Conservation (phyloP, 1,140 invertebrate genomes). For the Agrypnia vestita region DNA sequence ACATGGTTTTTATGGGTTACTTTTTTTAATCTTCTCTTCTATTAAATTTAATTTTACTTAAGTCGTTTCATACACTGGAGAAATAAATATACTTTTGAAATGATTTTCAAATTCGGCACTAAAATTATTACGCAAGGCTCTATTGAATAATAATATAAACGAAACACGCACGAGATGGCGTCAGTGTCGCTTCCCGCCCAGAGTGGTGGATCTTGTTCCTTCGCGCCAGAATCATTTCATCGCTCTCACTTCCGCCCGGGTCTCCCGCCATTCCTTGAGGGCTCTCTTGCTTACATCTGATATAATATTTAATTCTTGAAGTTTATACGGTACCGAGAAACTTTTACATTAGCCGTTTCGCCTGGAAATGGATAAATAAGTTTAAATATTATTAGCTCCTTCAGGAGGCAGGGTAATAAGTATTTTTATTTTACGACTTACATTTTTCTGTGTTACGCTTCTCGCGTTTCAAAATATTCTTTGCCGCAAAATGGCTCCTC, state of each 20-base stretch:
- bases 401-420: neutral
- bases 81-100: too few species aligned
- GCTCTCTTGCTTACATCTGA: slow-evolving; percentile 43
- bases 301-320: slow-evolving; percentile 54
- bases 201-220: slow-evolving; percentile 55
- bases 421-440: slow-evolving; percentile 33
- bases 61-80: too few species aligned
- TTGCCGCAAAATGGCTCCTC: too few species aligned
- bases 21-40: too few species aligned
- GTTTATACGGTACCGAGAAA: slow-evolving; percentile 46
- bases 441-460: neutral
- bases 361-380: slow-evolving; percentile 58
- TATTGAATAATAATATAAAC: slow-evolving; percentile 12
- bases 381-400: slow-evolving; percentile 56
- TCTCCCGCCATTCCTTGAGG: slow-evolving; percentile 19
- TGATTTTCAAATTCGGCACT: too few species aligned
- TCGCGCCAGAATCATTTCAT: slow-evolving; percentile 55
- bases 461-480: neutral
- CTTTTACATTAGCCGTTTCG: slow-evolving; percentile 59
- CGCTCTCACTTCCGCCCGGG: slow-evolving; percentile 38
- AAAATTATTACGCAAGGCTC: too few species aligned
- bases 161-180: slow-evolving; percentile 43
- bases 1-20: too few species aligned
- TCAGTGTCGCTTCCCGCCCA: slow-evolving; percentile 6
- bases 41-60: too few species aligned